Evolutionary conservation across 2,797 vertebrate species (phyloP).

Genomic region (Sebastes hubbsi): DNA sequence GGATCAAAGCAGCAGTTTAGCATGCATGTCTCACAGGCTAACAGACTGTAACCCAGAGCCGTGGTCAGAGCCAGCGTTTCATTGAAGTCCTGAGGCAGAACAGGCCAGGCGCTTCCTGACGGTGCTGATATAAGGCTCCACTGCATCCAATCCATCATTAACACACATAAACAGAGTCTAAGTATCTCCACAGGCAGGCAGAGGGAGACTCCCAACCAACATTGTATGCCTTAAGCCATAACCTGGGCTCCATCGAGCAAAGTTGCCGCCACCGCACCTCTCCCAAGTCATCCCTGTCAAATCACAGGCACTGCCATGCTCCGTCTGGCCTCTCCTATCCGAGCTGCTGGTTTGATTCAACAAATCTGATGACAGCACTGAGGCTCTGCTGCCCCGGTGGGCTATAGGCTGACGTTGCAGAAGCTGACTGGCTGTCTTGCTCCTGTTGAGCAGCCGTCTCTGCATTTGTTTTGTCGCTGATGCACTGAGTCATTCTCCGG

Average conservation of each 20-base stretch:
- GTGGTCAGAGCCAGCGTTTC: conserved; percentile 66
- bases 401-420: conserved; percentile 59
- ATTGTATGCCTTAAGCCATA: neutral
- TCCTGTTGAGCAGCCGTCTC: conserved; percentile 32
- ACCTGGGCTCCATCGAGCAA: neutral
- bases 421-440: conserved; percentile 60
- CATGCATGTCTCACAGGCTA: conserved; percentile 67
- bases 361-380: conserved; percentile 59
- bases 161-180: neutral
- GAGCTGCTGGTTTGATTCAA: conserved; percentile 49
- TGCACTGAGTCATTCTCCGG: conserved; percentile 66
- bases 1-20: conserved; percentile 59
- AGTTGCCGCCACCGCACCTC: neutral
- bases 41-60: conserved; percentile 71
- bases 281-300: neutral
- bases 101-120: conserved; percentile 16
- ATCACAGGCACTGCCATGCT: conserved; percentile 24
- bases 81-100: conserved; percentile 44
- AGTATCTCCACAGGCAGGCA: neutral
- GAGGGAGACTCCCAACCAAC: neutral
- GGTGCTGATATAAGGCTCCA: conserved; percentile 42
- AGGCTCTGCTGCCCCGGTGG: conserved; percentile 37
- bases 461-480: conserved; percentile 46
- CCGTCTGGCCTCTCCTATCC: conserved; percentile 31
- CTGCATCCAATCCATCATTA: conserved; percentile 66